Evolutionary conservation across 1,140 invertebrate genomes (phyloP).

Genomic region (Ceratina australensis): DNA sequence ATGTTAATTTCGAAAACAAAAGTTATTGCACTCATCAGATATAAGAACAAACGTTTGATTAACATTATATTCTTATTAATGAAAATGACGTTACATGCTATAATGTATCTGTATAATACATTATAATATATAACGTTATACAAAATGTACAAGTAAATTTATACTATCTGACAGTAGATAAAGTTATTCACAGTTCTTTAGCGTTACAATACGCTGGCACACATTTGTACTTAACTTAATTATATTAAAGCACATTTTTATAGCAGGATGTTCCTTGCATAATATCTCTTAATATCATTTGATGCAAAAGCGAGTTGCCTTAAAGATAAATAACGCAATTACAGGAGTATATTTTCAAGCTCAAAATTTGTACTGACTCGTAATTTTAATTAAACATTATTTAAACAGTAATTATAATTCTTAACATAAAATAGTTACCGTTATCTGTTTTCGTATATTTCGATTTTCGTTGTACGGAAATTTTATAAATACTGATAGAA

Average conservation of each 20-base stretch:
- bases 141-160: neutral
- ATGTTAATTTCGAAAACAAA: neutral
- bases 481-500: slow-evolving; percentile 18
- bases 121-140: slow-evolving; percentile 1
- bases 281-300: slow-evolving; percentile 16
- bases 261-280: slow-evolving; percentile 21
- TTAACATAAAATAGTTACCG: neutral
- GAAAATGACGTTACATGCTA: neutral
- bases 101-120: neutral
- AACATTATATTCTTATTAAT: neutral
- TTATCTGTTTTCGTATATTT: neutral
- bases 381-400: neutral
- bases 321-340: neutral
- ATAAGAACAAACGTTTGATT: neutral
- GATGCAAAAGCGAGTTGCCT: slow-evolving; percentile 8
- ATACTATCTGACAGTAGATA: neutral
- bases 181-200: neutral
- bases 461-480: neutral
- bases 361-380: neutral
- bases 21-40: neutral
- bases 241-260: slow-evolving; percentile 30
- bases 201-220: slow-evolving; percentile 3
- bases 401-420: neutral
- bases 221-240: slow-evolving; percentile 36
- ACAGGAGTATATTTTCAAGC: neutral